phyloP scores from a whole-genome alignment of 2,797 vertebrate species.

The Alauda arvensis region DNA sequence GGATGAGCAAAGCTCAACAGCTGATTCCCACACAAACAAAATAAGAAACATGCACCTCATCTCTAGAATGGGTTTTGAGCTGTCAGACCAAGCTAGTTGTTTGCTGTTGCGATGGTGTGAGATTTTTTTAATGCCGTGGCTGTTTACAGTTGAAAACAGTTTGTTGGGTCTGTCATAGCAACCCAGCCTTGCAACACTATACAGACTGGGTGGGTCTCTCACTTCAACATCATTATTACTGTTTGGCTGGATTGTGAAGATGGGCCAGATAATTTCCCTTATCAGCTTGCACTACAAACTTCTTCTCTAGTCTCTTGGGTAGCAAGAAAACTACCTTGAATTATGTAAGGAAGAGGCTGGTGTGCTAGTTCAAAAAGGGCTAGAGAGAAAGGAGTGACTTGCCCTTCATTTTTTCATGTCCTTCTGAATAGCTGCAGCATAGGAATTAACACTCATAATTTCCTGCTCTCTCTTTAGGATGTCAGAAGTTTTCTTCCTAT shows the following conservation, averaged over 20 bases:
- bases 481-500: not conserved
- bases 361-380: not conserved
- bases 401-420: not conserved
- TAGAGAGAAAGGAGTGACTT: not conserved
- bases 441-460: not conserved
- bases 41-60: not conserved
- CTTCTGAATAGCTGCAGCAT: not conserved
- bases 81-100: not conserved
- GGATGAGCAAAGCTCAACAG: not conserved
- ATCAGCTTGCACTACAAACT: not conserved
- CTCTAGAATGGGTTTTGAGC: not conserved
- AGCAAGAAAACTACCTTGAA: not conserved
- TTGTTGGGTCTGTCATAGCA: not conserved
- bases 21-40: not conserved
- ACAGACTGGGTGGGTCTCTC: not conserved
- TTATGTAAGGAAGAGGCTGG: not conserved
- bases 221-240: not conserved
- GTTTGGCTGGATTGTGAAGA: not conserved
- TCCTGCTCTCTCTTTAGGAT: not conserved
- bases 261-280: not conserved
- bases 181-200: rapidly evolving
- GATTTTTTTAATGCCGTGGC: not conserved
- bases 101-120: not conserved
- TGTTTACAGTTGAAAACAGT: not conserved
- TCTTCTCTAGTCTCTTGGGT: not conserved